Base-by-base conservation (phyloP, 2,113 vertebrate species). In the Boleophthalmus pectinirostris region DNA sequence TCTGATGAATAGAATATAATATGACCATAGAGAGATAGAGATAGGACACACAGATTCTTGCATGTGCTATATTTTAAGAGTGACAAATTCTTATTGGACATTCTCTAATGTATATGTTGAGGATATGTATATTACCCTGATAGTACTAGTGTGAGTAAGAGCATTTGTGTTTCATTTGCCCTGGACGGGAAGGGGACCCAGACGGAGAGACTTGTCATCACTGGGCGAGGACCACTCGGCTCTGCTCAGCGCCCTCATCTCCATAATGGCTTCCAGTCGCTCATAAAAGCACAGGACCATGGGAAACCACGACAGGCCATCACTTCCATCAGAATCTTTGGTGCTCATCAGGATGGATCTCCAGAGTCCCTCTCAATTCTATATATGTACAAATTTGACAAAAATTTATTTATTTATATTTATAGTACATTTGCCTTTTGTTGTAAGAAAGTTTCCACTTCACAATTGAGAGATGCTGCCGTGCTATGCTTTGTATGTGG, bases 191-290 rank as follows among this genome's bases (percentile, higher is more conserved):
- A 78, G 82, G 86, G 78, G 87, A 85, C 85, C 82, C 79, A 85
- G 89, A 84, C 88, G 71, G 88, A 88, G 88, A 91, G 79, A 77
- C 81, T 90, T 92, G 91, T 93, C 92, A 91, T 93, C 88, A 43
- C 90, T 88, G 78, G 82, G 81, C 80, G 87, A 89, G 89, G 85
- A 87, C 89, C 70, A 81, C 82, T 89, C 79, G 60, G 67, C 79
- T 85, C 87, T 66, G 82, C 80, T 80, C 90, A 81, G 84, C 90
- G 82, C 88, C 79, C 90, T 92, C 90, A 89, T 91, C 90, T 90
- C 83, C 88, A 82, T 93, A 93, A 94, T 93, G 90, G 89, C 87
- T 94, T 93, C 92, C 93, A 94, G 92, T 92, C 73, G 81, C 91
- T 93, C 87, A 75, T 94, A 93, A 93, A 89, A 87, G 90, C 85